These are phyloP conservation scores for Drosophila pruinosa DNA, from an alignment of 1,140 invertebrate genomes.

Conservation along the genomic window DNA sequence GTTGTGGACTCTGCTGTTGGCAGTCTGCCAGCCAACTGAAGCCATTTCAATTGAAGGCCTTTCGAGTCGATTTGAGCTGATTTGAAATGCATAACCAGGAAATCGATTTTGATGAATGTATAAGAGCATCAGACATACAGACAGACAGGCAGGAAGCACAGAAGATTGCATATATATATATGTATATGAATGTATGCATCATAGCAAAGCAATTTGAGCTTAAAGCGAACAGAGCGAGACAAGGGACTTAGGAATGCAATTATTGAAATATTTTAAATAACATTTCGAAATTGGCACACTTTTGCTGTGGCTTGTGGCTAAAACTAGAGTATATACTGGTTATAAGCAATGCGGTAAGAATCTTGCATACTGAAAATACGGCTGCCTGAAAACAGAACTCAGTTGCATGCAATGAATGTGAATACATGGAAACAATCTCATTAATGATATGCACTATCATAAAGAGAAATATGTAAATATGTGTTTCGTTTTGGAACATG, in stretches of 20 bases:
- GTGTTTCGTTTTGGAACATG: too few species aligned
- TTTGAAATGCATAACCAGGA: constrained; percentile 53
- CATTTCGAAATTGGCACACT: background rate
- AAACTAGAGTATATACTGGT: too few species aligned
- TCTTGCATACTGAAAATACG: too few species aligned
- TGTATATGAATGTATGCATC: too few species aligned
- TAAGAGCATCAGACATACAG: background rate
- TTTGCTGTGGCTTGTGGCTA: constrained; percentile 4
- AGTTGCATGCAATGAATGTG: background rate
- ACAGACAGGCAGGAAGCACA: background rate
- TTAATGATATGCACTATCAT: too few species aligned
- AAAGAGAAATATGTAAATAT: too few species aligned
- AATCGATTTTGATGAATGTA: constrained; percentile 49
- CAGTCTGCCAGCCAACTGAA: constrained; percentile 27
- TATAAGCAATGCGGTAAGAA: too few species aligned
- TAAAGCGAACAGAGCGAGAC: background rate
- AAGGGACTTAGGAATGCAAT: background rate
- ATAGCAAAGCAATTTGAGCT: constrained; percentile 15
- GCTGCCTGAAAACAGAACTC: too few species aligned
- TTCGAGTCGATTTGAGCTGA: constrained; percentile 8
- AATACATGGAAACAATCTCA: too few species aligned
- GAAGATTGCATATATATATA: constrained; percentile 12
- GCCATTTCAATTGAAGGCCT: constrained; percentile 48
- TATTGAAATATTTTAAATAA: background rate
- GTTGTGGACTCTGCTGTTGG: constrained; percentile 16